Base-by-base conservation (phyloP, 2,888 invertebrate genomes). In the Cylloceria caligata region DNA sequence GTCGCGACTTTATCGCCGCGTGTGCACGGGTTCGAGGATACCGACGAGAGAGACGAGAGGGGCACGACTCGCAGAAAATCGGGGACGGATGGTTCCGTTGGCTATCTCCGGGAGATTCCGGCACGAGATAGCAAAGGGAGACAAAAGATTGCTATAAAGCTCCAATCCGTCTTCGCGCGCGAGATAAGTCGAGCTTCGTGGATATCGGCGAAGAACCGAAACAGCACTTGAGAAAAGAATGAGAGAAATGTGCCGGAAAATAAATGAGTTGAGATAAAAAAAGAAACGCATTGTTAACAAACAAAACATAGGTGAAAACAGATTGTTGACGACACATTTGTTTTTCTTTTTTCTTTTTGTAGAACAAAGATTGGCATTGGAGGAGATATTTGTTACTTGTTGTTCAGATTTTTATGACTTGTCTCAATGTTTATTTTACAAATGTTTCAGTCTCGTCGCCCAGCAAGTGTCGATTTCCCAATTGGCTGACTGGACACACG, bases 401-500 rank as follows among this genome's bases (percentile, higher is more conserved):
- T 24, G 0, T 47, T 47, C 16, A 16, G 9, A 47, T 27, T 55
- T 27, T 49, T 3, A 72, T 13, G 36, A 62, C 3, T 39, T 49
- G 4, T 39, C 34, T 55, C 4, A n/a, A 30, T 27, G 16, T 68
- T 65, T 42, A 0, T 36, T 45, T 24, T 5, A 0, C 6, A 39
- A 69, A 67, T 87, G 85, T 93, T 94, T 77, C 94, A 96, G 96
- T 95, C 64, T 95, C 95, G 80, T 95, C 95, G 67, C 94, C 95
- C 82, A 96, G 95, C 92, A 96, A 95, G 93, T 98, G 98, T 93
- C 96, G 96, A 92, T 98, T 97, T 93, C 98, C 98, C 1, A 94
- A 95, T 21, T 98, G 98, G 98, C 95, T 98, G 93, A 97, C 97
- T 85, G 96, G 95, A 89, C 97, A 97, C 88, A 88, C 89, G 27